phyloP scores from a whole-genome alignment of 2,888 invertebrate species.

The Temnothorax ravouxi region DNA sequence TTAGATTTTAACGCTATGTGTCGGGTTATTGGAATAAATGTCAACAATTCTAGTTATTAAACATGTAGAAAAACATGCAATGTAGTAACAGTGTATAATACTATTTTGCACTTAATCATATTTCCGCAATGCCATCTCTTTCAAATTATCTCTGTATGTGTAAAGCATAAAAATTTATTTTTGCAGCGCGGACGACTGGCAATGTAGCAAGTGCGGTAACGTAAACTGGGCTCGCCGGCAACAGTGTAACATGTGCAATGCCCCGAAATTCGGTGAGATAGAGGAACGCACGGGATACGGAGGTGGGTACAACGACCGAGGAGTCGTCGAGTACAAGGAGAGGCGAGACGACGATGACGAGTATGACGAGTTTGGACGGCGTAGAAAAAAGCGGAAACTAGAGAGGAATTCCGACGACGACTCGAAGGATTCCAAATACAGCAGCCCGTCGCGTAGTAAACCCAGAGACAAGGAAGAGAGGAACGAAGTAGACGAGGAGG shows the following conservation, averaged over 20 bases:
- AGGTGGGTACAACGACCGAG: conserved; percentile 98
- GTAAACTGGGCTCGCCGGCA: conserved; percentile 99
- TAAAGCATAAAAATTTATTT: conserved; percentile 21
- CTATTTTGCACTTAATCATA: conserved; percentile 38
- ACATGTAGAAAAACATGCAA: conserved; percentile 3
- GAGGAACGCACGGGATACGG: conserved; percentile 94
- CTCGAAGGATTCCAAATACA: conserved; percentile 83
- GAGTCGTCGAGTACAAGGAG: conserved; percentile 97
- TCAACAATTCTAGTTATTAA: not conserved
- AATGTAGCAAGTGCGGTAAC: conserved; percentile 99
- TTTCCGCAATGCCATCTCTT: not conserved
- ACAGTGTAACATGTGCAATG: conserved; percentile 99
- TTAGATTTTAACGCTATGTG: not conserved
- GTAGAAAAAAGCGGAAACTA: conserved; percentile 88
- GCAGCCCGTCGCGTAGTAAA: conserved; percentile 80
- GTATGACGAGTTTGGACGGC: conserved; percentile 95
- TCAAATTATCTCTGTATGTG: not conserved
- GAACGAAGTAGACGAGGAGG: conserved; percentile 65
- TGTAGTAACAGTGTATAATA: not conserved
- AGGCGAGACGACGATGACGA: conserved; percentile 95
- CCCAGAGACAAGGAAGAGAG: conserved; percentile 79
- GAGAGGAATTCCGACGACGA: conserved; percentile 87
- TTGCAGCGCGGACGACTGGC: conserved; percentile 99
- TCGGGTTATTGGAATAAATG: not conserved
- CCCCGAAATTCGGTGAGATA: conserved; percentile 98